Conservation (phyloP, 2,888 invertebrate species). For the Xylota sylvarum region DNA sequence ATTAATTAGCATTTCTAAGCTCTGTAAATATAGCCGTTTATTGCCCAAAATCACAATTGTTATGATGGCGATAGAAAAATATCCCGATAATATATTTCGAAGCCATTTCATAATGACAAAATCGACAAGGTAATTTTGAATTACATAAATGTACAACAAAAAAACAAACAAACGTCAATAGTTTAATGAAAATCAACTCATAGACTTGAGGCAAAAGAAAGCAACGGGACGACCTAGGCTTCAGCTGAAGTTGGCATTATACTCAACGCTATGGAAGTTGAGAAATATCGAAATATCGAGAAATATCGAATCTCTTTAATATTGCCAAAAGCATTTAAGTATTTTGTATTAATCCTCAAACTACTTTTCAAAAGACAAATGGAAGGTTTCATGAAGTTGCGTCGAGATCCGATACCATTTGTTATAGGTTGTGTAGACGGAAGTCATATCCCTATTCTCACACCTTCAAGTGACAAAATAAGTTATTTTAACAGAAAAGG, state of each 20-base stretch:
- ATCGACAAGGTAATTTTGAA: too few relatives aligned
- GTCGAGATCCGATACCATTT: too few relatives aligned
- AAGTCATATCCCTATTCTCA: slow-evolving; percentile 5
- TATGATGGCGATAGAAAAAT: slow-evolving; percentile 2
- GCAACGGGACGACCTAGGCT: slow-evolving; percentile 1
- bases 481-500: background rate
- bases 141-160: background rate
- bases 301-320: too few relatives aligned
- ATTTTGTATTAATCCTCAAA: background rate
- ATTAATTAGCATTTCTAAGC: background rate
- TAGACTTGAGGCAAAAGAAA: slow-evolving; percentile 11
- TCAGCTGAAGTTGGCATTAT: slow-evolving; percentile 10
- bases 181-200: slow-evolving; percentile 1
- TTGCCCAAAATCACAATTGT: background rate
- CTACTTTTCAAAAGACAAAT: background rate
- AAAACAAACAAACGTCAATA: background rate
- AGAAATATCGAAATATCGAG: too few relatives aligned
- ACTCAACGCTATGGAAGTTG: too few relatives aligned
- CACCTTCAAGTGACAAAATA: slow-evolving; percentile 1
- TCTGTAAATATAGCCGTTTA: background rate
- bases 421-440: too few relatives aligned
- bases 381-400: background rate
- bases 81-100: background rate
- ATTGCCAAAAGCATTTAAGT: slow-evolving; percentile 4
- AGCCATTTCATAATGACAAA: background rate